Conservation (phyloP, 2,888 invertebrate species). For the Mycalesis mineus region DNA sequence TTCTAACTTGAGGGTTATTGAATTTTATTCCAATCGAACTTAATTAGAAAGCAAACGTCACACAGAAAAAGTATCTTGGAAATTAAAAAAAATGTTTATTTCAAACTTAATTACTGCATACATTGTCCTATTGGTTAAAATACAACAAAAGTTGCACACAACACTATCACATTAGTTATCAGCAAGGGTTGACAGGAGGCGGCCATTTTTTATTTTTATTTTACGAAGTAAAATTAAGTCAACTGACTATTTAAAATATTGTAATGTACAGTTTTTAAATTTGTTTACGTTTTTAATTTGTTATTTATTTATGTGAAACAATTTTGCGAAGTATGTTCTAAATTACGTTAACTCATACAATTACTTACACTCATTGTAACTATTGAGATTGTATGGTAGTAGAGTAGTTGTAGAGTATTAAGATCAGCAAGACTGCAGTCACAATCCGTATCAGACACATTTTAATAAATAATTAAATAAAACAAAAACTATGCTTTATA, state of each 20-base stretch:
- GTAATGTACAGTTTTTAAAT: background rate
- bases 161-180: conserved; percentile 33
- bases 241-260: conserved; percentile 11
- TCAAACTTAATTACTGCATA: conserved; percentile 19
- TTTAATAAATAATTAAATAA: too few relatives aligned
- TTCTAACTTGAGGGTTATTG: conserved; percentile 57
- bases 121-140: conserved; percentile 12
- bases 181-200: conserved; percentile 31
- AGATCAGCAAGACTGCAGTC: too few relatives aligned
- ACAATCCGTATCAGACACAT: too few relatives aligned
- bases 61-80: conserved; percentile 12
- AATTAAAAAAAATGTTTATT: conserved; percentile 20
- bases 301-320: background rate
- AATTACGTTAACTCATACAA: background rate
- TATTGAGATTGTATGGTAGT: too few relatives aligned
- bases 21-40: conserved; percentile 41
- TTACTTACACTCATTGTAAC: too few relatives aligned
- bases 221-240: conserved; percentile 17
- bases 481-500: too few relatives aligned
- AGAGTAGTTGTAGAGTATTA: too few relatives aligned
- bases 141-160: conserved; percentile 24
- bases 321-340: background rate
- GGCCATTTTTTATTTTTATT: conserved; percentile 34
- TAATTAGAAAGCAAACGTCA: conserved; percentile 18
- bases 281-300: background rate